Base-by-base conservation (phyloP, 2,888 invertebrate genomes). In the Lordiphosa fenestrarum region DNA sequence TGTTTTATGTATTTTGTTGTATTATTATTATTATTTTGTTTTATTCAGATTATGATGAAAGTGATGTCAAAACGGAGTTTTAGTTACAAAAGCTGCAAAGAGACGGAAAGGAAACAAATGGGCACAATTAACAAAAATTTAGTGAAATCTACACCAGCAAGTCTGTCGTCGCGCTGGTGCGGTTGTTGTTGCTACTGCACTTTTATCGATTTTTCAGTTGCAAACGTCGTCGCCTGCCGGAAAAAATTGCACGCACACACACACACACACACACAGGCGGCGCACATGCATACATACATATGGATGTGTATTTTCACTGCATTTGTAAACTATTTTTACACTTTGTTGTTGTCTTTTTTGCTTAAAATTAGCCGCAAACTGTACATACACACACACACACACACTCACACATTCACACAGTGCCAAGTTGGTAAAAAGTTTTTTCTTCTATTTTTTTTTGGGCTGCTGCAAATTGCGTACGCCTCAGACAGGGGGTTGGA, bases 21-120 rank as follows among this genome's bases (percentile, higher is more conserved):
- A 61, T 47, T 69, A 69, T 53, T 78, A 65, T 76, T 81, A 82
- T 86, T 86, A 74, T 81, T 86, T 81, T 73, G 74, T 60, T 71
- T 71, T 73, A 83, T 78, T 83, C 87, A 88, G 87, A 86, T 88
- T 88, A 88, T 88, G 88, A 88, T 88, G 88, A 88, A 88, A 88
- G 88, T 89, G 89, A 89, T 89, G 89, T 89, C 88, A 88, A 89
- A 89, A 89, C 89, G 89, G 89, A 89, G 89, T 88, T 89, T 89
- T 88, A 89, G 89, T 89, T 89, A 89, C 88, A 89, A 89, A 89
- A 89, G 89, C 89, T 89, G 84, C 51, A 87, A 87, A 65, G 58
- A 64, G 53, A 65, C 46, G 7, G 13, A 30, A 9, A 62, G 42
- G 66, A 38, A 69, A 57, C 64, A 68, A 69, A 56, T 72, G 54